Evolutionary conservation across 2,888 invertebrate species (phyloP), one percentile per base, ranked within the genome.

Genomic region (Drosophila nr. perissopoda): DNA sequence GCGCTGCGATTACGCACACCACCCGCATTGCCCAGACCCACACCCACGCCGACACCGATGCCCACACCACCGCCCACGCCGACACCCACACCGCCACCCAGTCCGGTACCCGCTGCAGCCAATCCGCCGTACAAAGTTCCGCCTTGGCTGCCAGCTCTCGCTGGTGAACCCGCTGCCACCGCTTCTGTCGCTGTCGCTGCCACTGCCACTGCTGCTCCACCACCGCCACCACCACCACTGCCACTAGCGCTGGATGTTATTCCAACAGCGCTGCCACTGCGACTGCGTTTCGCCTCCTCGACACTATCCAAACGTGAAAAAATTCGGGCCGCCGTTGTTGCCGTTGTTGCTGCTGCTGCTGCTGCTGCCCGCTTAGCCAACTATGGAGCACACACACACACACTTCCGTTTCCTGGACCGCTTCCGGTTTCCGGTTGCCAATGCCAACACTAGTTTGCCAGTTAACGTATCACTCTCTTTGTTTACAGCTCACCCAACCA

Each of bases 261-360:
- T 81, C 87, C 91, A 70, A 87, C 82, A 73, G 89, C 79, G 84
- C 90, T 91, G 89, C 90, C 91, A 91, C 91, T 91, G 86, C 91
- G 86, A 80, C 79, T 73, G 78, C 92, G 88, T 90, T 92, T 87
- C 90, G 88, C 87, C 89, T 92, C 91, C 80, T 92, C 93, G 83
- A 92, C 83, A 80, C 91, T 91, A 79, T 92, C 93, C 90, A 91
- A 92, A 87, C 92, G 91, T 67, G 92, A 92, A 80, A 92, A 92
- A 76, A 91, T 90, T 89, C 92, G 91, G 82, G 91, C 90, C 82
- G 92, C 90, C 87, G 92, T 92, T 83, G 92, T 92, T 87, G 92
- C 91, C 87, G 92, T 90, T 90, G 59, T 81, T 83, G 73, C 73
- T 71, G n/a, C 56, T 86, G 73, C 73, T 71, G n/a, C 54, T 86